Conservation (phyloP, 2,888 invertebrate species). For the Melieria omissa region DNA sequence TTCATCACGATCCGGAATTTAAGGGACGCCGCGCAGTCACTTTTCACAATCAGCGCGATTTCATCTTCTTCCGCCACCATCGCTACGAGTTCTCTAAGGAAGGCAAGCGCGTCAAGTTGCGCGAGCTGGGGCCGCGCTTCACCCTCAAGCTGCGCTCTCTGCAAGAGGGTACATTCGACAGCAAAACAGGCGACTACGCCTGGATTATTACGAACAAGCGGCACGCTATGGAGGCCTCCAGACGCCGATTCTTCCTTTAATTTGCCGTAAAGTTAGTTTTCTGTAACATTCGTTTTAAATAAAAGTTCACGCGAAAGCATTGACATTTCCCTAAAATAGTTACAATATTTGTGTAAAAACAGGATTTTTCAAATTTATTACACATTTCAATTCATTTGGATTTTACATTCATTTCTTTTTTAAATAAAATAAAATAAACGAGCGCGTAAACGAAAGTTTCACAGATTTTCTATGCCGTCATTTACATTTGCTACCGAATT, state of each 20-base stretch:
- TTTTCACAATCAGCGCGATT: conserved; percentile 99
- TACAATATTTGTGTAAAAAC: too few relatives aligned
- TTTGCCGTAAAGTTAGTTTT: not conserved
- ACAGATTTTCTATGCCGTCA: too few relatives aligned
- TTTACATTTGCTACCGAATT: too few relatives aligned
- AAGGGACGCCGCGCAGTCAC: conserved; percentile 92
- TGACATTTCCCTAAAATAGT: too few relatives aligned
- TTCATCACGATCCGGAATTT: conserved; percentile 96
- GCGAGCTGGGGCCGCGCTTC: conserved; percentile 97
- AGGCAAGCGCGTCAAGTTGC: conserved; percentile 77
- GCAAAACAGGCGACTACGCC: conserved; percentile 95
- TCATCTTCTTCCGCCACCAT: conserved; percentile 98
- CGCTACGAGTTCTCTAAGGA: conserved; percentile 92
- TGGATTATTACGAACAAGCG: conserved; percentile 93
- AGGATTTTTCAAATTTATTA: too few relatives aligned
- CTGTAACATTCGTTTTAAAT: not conserved
- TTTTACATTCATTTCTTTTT: too few relatives aligned
- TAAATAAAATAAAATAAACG: too few relatives aligned
- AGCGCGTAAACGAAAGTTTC: too few relatives aligned
- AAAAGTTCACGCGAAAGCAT: not conserved
- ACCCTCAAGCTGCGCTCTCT: conserved; percentile 91
- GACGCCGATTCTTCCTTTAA: conserved; percentile 93
- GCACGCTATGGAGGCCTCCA: conserved; percentile 92
- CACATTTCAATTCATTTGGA: too few relatives aligned
- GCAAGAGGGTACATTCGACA: conserved; percentile 97